A percentile compares a stretch with the other conserved stretches of the same genome.
Conservation (phyloP, 1,140 invertebrate genomes). For the Palaemon carinicauda region DNA sequence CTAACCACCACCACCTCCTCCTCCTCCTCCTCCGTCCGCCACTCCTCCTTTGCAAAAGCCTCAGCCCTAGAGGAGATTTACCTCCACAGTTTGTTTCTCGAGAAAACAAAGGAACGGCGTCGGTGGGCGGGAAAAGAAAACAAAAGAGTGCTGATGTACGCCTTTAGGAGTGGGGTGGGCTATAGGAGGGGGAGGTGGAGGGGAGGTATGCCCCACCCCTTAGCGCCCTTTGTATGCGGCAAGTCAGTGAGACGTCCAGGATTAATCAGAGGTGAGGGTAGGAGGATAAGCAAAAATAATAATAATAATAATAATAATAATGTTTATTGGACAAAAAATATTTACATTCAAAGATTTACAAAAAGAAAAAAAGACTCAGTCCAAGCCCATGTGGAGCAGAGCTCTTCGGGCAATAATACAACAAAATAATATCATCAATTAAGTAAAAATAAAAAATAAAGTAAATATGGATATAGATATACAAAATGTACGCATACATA, state of each 20-base stretch:
- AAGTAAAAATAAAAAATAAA: too few relatives aligned
- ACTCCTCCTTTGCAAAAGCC: neutral
- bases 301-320: too few relatives aligned
- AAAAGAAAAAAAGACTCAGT: too few relatives aligned
- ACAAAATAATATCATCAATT: too few relatives aligned
- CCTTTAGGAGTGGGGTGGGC: neutral
- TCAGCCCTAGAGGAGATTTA: neutral
- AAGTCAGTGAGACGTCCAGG: constrained; percentile 11
- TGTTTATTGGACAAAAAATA: too few relatives aligned
- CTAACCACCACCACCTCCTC: too few relatives aligned
- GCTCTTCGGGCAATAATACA: too few relatives aligned
- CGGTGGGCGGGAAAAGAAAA: constrained; percentile 18
- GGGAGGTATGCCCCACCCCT: neutral
- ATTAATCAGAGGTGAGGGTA: constrained; percentile 15
- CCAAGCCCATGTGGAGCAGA: too few relatives aligned
- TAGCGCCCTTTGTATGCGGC: constrained; percentile 17
- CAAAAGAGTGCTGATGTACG: constrained; percentile 2
- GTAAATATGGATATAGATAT: too few relatives aligned
- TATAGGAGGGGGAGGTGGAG: neutral
- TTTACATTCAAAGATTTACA: too few relatives aligned
- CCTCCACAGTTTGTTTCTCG: constrained; percentile 12
- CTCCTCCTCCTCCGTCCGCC: neutral
- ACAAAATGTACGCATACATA: too few relatives aligned
- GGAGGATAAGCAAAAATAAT: neutral
- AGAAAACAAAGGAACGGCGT: constrained; percentile 33